Conservation (phyloP, 2,113 vertebrate species). For the Microtus montanus region DNA sequence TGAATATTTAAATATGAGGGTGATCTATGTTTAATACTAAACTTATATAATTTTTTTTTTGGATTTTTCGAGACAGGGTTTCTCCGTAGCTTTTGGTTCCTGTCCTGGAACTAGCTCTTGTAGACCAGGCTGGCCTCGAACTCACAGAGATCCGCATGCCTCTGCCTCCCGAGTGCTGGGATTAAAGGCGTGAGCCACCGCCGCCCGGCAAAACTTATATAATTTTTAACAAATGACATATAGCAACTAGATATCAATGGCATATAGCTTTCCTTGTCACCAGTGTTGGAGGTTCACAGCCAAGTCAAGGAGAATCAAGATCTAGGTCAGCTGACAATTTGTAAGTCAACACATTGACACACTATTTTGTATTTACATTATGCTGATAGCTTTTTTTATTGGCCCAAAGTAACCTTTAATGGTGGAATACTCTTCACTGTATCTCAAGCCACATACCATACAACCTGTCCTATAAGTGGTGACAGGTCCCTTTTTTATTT, state of each 20-base stretch:
- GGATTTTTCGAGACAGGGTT: no score
- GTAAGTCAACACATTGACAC: background rate
- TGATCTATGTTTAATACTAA: background rate
- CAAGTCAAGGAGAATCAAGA: background rate
- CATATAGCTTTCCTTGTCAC: background rate
- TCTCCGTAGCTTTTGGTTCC: no score
- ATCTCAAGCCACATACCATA: background rate
- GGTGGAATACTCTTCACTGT: background rate
- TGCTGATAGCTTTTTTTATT: background rate
- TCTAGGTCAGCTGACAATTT: background rate
- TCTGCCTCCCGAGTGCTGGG: no score
- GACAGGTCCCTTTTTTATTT: no score
- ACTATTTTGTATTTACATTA: background rate
- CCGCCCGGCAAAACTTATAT: background rate
- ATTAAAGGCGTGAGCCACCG: no score
- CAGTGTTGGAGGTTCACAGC: background rate
- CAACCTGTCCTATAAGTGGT: background rate
- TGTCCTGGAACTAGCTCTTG: no score
- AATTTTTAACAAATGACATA: background rate
- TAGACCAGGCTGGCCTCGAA: no score
- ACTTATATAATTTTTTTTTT: background rate
- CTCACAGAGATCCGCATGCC: no score
- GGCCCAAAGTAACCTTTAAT: background rate
- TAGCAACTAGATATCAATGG: background rate
- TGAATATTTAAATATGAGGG: background rate